Evolutionary conservation across 2,113 vertebrate species (phyloP), one percentile per base, ranked within the genome.

Genomic region (Protomyctophum bolini): DNA sequence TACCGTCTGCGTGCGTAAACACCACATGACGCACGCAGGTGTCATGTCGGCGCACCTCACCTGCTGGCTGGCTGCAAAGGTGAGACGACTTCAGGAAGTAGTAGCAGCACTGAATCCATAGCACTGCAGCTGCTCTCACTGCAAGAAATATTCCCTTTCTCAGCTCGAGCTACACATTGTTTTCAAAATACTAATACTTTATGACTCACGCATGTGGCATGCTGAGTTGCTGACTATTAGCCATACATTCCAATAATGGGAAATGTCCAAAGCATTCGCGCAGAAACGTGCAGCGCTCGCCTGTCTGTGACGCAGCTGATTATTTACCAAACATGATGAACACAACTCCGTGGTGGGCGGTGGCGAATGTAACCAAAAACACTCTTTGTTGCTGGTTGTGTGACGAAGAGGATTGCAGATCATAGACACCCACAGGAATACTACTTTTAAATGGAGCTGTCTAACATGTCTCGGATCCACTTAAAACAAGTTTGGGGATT

Each of bases 21-120:
- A 41, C 5, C 33, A 41, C 33, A 41, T 41, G 33, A 41, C 33
- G 33, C 33, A 41, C 33, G 33, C 88, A 86, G 83, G 87, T 83
- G 74, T 76, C 75, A 62, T 15, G 76, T 66, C 60, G 50, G 51
- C 70, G 77, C 73, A 89, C 82, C 87, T 21, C 21, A 21, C 21
- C 21, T 21, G 21, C 21, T 21, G 21, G 21, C 21, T 86, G 84
- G 29, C 66, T 9, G 73, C 12, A 68, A 86, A 91, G 82, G 89
- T 89, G 54, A 67, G 28, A 29, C 63, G 48, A n/a, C 21, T 56
- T 65, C 75, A 75, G 70, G 67, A 78, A 77, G 57, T 21, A 1
- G 33, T 41, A 41, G 33, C 33, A 41, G 33, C 33, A 41, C 33
- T 21, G 21, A 21, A 21, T 21, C 21, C 21, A 21, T 41, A 41